Evolutionary conservation across 1,140 invertebrate species (phyloP).

Genomic region (Carcinoscorpius rotundicauda): DNA sequence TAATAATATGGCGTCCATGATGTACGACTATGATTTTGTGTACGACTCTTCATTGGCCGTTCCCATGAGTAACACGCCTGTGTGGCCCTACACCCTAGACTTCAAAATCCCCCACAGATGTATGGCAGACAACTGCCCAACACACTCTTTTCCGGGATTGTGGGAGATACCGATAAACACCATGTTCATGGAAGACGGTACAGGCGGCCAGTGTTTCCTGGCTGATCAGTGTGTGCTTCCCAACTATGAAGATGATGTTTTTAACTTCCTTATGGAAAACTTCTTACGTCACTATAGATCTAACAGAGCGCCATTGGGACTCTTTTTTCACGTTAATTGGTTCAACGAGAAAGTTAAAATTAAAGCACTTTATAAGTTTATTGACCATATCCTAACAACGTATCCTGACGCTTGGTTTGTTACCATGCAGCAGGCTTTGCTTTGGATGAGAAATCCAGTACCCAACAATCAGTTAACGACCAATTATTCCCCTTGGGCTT

Average conservation of each 20-base stretch:
- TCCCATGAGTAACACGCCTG: conserved; percentile 59
- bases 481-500: conserved; percentile 86
- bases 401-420: conserved; percentile 79
- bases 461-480: conserved; percentile 73
- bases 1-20: conserved; percentile 88
- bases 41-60: conserved; percentile 90
- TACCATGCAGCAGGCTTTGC: conserved; percentile 74
- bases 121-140: conserved; percentile 48
- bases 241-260: conserved; percentile 62
- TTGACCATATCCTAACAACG: conserved; percentile 63
- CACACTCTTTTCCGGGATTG: conserved; percentile 77
- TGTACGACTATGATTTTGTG: conserved; percentile 75
- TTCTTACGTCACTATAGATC: conserved; percentile 47
- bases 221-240: conserved; percentile 82
- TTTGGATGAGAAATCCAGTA: conserved; percentile 81
- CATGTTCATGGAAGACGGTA: conserved; percentile 73
- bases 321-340: conserved; percentile 92
- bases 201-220: conserved; percentile 84
- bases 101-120: conserved; percentile 92
- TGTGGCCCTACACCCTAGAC: conserved; percentile 92
- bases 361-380: conserved; percentile 68
- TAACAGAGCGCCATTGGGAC: conserved; percentile 70
- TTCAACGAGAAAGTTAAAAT: conserved; percentile 80
- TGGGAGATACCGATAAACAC: conserved; percentile 92
- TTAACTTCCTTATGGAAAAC: conserved; percentile 83